Base-by-base conservation (phyloP, 2,888 invertebrate genomes). In the Mythimna impura region DNA sequence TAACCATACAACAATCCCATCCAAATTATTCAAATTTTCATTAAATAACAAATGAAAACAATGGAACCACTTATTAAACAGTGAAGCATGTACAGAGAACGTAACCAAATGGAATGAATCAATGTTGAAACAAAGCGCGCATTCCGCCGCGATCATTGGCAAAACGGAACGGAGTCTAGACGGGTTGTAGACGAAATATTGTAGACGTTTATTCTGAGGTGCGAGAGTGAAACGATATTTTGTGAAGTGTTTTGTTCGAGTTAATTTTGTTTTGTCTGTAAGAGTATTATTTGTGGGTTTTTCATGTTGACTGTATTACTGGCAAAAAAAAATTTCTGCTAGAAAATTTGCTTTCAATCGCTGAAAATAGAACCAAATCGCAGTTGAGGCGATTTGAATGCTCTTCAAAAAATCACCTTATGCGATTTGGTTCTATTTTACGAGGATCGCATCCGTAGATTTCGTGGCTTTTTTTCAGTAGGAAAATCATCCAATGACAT, bases 141-240 rank as follows among this genome's bases (percentile, higher is more conserved):
- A 82, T 85, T 88, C 83, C 78, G 78, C 79, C 65, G 81, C 81
- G 85, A 87, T 89, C 86, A 87, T 89, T 88, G 85, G 83, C 82
- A 82, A 83, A 87, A 85, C 83, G 73, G 73, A 82, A 79, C 83
- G 77, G 73, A 80, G 90, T 90, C 91, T 90, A 90, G 90, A 90
- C 91, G 79, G 81, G 84, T 85, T 78, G 85, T 82, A 87, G 86
- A 87, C 87, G 74, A 87, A 85, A 84, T 82, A 80, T 84, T 40
- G n/a, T 3, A 66, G 61, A 66, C 17, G 73, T 3, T 54, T 66
- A 86, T 81, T 72, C 58, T 64, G 69, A 76, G 69, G 34, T 10
- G 30, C 86, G 86, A 78, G 52, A 50, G 7, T 57, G 22, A 73
- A 81, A 71, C 78, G 73, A 62, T 67, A 76, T 57, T 47, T 30